phyloP scores from a whole-genome alignment of 2,113 vertebrate species.

The Onychostoma macrolepis region DNA sequence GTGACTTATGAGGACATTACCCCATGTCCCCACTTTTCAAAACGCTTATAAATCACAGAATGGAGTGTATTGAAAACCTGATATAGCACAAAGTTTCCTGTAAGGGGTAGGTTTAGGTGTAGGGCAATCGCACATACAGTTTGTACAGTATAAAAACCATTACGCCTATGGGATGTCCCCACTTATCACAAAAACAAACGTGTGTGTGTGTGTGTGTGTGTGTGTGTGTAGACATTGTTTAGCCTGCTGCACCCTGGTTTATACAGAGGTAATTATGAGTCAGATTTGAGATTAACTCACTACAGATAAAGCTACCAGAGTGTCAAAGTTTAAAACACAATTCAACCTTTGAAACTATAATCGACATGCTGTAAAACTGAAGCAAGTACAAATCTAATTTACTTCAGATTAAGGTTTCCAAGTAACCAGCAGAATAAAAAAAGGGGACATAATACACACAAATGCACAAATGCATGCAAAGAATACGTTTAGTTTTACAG shows the following conservation, averaged over 20 bases:
- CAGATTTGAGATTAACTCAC: conserved; percentile 1
- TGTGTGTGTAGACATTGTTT: neutral
- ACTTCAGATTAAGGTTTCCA: neutral
- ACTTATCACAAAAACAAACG: too few relatives aligned
- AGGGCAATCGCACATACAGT: too few relatives aligned
- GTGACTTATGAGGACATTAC: too few relatives aligned
- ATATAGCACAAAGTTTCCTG: too few relatives aligned
- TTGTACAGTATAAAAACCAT: too few relatives aligned
- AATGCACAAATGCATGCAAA: conserved; percentile 6
- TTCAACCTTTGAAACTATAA: neutral
- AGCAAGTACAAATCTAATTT: neutral
- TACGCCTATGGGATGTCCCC: too few relatives aligned
- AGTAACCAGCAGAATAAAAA: neutral
- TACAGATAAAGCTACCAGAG: neutral
- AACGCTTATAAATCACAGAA: too few relatives aligned
- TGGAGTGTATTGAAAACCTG: too few relatives aligned
- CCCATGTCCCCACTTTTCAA: too few relatives aligned
- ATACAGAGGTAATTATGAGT: neutral
- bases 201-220: neutral
- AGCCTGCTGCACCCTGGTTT: neutral
- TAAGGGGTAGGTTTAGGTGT: too few relatives aligned
- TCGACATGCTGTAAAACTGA: neutral
- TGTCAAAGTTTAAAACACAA: neutral
- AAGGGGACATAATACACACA: neutral
- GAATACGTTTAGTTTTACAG: neutral